These are phyloP conservation scores for Atethmia centrago DNA, from an alignment of 2,888 invertebrate genomes.

Conservation along the genomic window DNA sequence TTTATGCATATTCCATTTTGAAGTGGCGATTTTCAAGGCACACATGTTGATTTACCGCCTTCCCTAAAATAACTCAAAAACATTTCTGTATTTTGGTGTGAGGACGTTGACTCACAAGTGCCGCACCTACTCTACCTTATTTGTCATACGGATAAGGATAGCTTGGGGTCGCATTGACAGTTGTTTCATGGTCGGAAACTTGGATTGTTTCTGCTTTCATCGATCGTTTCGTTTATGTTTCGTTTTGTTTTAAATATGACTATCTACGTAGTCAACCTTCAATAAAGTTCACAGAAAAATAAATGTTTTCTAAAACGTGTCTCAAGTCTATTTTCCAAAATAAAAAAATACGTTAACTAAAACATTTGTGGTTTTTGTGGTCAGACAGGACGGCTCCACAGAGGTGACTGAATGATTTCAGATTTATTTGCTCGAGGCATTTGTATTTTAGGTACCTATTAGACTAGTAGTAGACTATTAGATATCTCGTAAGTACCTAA, in stretches of 20 bases:
- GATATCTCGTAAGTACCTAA: no score
- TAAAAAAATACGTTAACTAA: not conserved
- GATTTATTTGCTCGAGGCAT: conserved; percentile 26
- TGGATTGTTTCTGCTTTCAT: conserved; percentile 25
- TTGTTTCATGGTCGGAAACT: conserved; percentile 62
- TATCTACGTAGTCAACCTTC: no score
- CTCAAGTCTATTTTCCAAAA: not conserved
- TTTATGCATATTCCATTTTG: conserved; percentile 62
- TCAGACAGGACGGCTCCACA: conserved; percentile 46
- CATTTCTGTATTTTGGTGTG: conserved; percentile 46
- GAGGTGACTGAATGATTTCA: conserved; percentile 25
- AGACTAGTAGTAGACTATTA: no score
- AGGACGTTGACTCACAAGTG: conserved; percentile 64
- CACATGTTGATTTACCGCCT: conserved; percentile 45
- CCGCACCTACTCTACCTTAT: conserved; percentile 66
- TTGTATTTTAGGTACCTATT: not conserved
- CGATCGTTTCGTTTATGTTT: not conserved
- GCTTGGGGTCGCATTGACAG: conserved; percentile 54
- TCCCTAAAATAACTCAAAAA: conserved; percentile 49
- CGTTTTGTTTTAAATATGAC: conserved; percentile 12
- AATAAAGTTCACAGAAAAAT: not conserved
- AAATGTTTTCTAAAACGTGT: conserved; percentile 8
- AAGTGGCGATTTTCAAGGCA: conserved; percentile 49
- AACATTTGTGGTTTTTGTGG: conserved; percentile 51
- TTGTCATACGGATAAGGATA: conserved; percentile 66